Evolutionary conservation across 2,113 vertebrate species (phyloP).

Genomic region (Peromyscus maniculatus): DNA sequence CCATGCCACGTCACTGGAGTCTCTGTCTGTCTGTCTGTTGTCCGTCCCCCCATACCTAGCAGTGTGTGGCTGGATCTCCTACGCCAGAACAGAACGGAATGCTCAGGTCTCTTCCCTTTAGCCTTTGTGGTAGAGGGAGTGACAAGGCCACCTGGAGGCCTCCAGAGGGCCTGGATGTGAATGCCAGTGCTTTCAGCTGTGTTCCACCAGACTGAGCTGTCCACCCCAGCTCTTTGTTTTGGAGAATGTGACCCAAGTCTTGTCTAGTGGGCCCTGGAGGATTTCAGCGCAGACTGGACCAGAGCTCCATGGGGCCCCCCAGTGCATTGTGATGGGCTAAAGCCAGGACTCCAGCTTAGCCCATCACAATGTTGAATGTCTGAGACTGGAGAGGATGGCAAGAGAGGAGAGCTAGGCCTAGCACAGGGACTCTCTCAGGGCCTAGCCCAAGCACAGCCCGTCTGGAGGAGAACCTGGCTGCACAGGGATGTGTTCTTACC

Average conservation of each 20-base stretch:
- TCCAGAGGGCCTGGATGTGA: not conserved
- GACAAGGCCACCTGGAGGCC: not conserved
- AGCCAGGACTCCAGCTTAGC: not conserved
- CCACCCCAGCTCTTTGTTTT: constrained; percentile 41
- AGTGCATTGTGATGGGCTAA: not conserved
- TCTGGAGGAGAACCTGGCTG: not conserved
- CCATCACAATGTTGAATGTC: not conserved
- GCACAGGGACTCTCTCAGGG: too few relatives aligned
- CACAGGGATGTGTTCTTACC: not conserved
- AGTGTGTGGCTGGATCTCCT: not conserved
- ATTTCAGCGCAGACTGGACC: not conserved
- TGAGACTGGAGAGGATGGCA: not conserved
- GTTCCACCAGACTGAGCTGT: not conserved
- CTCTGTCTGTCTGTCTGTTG: too few relatives aligned
- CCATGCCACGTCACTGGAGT: accelerated
- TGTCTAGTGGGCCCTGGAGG: constrained; percentile 26
- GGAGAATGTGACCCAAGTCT: constrained; percentile 17
- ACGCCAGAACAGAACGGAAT: not conserved
- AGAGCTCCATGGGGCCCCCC: not conserved
- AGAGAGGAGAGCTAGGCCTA: not conserved
- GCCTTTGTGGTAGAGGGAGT: not conserved
- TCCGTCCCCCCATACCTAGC: not conserved
- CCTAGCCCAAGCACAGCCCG: not conserved
- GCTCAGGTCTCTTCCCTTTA: not conserved
- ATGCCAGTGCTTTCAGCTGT: not conserved